phyloP scores from a whole-genome alignment of 2,888 invertebrate genomes.

The Craniophora ligustri region DNA sequence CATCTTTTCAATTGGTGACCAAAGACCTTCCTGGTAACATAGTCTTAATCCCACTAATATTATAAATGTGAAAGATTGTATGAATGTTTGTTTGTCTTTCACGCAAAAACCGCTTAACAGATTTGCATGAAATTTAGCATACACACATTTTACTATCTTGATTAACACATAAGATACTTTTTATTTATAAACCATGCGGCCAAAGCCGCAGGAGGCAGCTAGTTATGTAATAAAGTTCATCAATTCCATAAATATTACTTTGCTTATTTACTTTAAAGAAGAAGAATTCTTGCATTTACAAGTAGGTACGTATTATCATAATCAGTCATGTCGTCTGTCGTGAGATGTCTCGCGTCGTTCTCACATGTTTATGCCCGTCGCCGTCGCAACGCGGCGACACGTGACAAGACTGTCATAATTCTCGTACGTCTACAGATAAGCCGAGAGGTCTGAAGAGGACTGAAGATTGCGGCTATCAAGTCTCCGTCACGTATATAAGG shows the following conservation, averaged over 20 bases:
- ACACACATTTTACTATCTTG: too few species aligned
- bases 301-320: conserved; percentile 4
- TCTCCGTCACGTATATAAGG: not conserved
- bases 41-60: too few species aligned
- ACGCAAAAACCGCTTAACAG: too few species aligned
- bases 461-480: not conserved
- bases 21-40: too few species aligned
- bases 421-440: conserved; percentile 34
- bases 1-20: too few species aligned
- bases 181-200: too few species aligned
- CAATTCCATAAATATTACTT: not conserved
- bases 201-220: too few species aligned
- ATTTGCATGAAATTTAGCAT: too few species aligned
- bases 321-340: conserved; percentile 15
- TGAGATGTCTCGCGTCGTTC: conserved; percentile 7
- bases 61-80: too few species aligned
- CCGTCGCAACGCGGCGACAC: conserved; percentile 28
- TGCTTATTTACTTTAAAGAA: not conserved
- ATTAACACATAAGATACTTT: too few species aligned
- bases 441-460: conserved; percentile 9
- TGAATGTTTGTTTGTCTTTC: too few species aligned
- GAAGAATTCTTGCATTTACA: not conserved
- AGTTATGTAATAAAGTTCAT: too few species aligned
- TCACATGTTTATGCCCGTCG: conserved; percentile 27
- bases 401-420: conserved; percentile 45